These are phyloP conservation scores for Pocillopora meandrina DNA, from an alignment of 92 coral and sea anemone species.

Conservation along the genomic window DNA sequence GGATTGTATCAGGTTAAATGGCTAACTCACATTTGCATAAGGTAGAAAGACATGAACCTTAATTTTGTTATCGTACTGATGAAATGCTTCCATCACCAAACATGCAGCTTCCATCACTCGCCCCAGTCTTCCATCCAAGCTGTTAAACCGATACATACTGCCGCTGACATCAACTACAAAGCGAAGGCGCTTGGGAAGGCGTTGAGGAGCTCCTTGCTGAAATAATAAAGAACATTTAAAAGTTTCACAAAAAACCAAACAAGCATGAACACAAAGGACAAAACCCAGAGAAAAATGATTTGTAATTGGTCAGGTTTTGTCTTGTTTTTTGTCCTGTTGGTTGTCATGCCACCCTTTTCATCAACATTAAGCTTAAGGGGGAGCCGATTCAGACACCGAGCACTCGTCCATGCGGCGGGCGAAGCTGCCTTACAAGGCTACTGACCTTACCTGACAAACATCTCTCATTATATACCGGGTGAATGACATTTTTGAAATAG, in stretches of 20 bases:
- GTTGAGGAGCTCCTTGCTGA: constrained; percentile 92
- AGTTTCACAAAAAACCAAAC: not conserved
- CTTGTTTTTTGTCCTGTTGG: too few species aligned
- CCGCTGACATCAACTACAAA: constrained; percentile 99
- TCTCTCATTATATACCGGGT: not conserved
- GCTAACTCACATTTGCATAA: not conserved
- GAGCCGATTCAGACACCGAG: too few species aligned
- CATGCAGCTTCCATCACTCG: constrained; percentile 98
- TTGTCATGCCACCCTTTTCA: too few species aligned
- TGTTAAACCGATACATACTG: constrained; percentile 97
- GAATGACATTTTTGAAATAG: not conserved
- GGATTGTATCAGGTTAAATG: not conserved
- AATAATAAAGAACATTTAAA: not conserved
- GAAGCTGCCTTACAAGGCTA: too few species aligned
- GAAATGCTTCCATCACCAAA: constrained; percentile 95
- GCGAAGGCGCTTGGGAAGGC: constrained; percentile 96
- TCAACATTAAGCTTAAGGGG: too few species aligned
- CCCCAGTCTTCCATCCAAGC: constrained; percentile 95
- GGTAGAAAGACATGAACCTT: constrained; percentile 55
- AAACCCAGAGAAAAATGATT: not conserved
- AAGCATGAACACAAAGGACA: not conserved
- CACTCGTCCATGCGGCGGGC: too few species aligned
- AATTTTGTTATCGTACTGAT: constrained; percentile 89
- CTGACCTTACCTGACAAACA: not conserved
- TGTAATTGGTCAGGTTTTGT: not conserved